Evolutionary conservation across 2,113 vertebrate species (phyloP).

Genomic region (Calidris pugnax): DNA sequence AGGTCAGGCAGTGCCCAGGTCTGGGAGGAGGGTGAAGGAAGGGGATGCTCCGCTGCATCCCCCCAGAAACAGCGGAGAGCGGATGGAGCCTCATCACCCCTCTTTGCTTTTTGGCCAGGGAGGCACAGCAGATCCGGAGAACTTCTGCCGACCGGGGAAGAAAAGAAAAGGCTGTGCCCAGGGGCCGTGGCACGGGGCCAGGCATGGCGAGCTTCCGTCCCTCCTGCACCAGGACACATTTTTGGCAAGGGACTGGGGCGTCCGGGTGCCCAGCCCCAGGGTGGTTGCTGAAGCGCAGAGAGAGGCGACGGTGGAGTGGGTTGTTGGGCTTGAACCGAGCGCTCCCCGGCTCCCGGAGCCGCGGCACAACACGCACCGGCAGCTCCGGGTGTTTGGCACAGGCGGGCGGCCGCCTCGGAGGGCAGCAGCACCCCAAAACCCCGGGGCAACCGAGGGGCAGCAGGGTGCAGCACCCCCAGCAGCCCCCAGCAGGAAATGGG

Average conservation of each 20-base stretch:
- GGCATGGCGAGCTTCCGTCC: neutral
- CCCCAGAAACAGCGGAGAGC: neutral
- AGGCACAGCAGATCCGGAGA: neutral
- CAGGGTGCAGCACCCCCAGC: neutral
- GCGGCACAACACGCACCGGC: accelerated
- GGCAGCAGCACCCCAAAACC: neutral
- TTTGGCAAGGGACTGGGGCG: neutral
- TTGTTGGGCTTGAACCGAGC: accelerated
- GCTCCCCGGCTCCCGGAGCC: accelerated
- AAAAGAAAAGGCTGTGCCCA: neutral
- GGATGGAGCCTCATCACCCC: accelerated
- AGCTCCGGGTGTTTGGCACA: conserved; percentile 46
- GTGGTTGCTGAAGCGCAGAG: neutral
- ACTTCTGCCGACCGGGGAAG: accelerated
- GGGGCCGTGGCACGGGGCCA: neutral
- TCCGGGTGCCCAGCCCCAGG: neutral
- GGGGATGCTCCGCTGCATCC: neutral
- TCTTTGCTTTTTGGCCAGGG: neutral
- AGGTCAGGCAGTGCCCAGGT: neutral
- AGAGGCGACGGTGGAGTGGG: accelerated
- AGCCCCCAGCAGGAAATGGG: neutral
- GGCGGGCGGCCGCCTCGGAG: neutral
- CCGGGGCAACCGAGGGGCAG: neutral
- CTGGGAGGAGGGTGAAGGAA: accelerated
- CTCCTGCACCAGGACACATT: accelerated